Base-by-base conservation (phyloP, 2,113 vertebrate genomes). In the Gopherus evgoodei region DNA sequence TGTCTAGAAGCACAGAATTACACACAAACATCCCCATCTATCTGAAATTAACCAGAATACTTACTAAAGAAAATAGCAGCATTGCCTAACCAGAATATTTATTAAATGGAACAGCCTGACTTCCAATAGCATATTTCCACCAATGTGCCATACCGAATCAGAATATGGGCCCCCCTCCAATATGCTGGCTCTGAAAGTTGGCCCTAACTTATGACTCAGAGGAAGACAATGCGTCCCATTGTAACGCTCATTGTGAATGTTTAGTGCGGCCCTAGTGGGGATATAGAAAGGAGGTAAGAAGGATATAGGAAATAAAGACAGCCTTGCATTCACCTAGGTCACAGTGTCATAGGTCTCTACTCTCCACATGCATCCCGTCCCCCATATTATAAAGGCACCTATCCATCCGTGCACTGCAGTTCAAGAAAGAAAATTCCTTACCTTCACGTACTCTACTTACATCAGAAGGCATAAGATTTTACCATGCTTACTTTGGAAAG, bases 381-480 rank as follows among this genome's bases (percentile, higher is more conserved):
- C 50, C 9, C 47, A 31, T 21, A 5, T 21, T 62, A 47, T 62
- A 65, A 50, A 49, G 83, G 7, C 4, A 11, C n/a, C 72, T 84
- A 52, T 44, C 88, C 52, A 49, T 42, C 16, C 1, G 6, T 22
- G 49, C 5, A 44, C 76, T 47, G 42, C 25, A 0, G 31, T 1
- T 19, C 17, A 38, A 69, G 31, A 16, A 69, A 19, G 31, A 69
- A 69, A 69, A 69, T 19, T 69, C 35, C 31, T 69, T 1, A 29
- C 4, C 5, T 50, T 1, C 27, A 62, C 12, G 1, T 3, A 44
- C 76, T 29, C 62, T 52, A 49, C 65, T 56, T 9, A 27, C 88
- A 5, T 8, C 29, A 3, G 0, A 25, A 31, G 53, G 4, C 19
- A 14, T 10, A 1, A 83, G 90, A 83, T 1, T 3, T 3, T 50